Percentiles rank a stretch among this genome's conserved stretches.
Evolutionary conservation across 92 coral and sea anemone genomes (phyloP).

Genomic region (Zoanthus solanderi): DNA sequence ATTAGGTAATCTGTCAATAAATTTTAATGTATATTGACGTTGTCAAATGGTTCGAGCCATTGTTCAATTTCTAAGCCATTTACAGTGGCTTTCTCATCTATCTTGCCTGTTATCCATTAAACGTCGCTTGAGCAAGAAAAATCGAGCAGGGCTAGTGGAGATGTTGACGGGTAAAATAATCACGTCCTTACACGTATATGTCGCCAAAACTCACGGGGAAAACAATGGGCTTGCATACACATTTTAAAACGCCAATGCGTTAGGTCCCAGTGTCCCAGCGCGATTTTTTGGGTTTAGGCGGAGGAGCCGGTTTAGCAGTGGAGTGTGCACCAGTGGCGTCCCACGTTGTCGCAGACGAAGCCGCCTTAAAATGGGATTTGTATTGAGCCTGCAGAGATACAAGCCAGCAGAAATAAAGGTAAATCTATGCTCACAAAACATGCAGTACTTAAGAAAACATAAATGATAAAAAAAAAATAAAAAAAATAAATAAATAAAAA

Average conservation of each 20-base stretch:
- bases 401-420: not conserved
- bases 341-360: constrained; percentile 90
- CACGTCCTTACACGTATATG: not conserved
- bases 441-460: not conserved
- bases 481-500: no score
- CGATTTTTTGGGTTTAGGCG: constrained; percentile 83
- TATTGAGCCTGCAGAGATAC: constrained; percentile 85
- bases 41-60: no score
- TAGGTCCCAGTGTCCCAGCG: constrained; percentile 92
- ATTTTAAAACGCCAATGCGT: not conserved
- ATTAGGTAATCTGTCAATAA: no score
- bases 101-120: no score
- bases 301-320: constrained; percentile 82
- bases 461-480: not conserved
- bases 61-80: no score
- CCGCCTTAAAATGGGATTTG: constrained; percentile 86
- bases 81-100: no score
- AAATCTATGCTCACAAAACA: not conserved
- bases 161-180: not conserved
- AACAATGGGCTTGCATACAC: not conserved
- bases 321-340: constrained; percentile 86
- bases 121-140: no score
- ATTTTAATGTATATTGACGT: no score
- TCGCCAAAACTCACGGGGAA: not conserved
- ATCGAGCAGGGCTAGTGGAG: no score